These are phyloP conservation scores for Ochropacha duplaris DNA, from an alignment of 2,888 invertebrate genomes.

Conservation along the genomic window DNA sequence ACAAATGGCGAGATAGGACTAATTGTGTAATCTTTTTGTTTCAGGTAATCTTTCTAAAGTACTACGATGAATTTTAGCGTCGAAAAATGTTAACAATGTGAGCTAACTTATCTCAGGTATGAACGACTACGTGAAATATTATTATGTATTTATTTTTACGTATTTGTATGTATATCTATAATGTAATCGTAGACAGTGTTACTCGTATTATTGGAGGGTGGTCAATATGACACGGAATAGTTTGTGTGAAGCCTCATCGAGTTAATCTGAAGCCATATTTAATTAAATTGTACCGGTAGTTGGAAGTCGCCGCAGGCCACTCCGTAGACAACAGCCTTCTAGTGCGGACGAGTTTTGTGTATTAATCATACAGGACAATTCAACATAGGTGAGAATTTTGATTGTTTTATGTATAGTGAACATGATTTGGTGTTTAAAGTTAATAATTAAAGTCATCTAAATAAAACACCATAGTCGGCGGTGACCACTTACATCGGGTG, in stretches of 20 bases:
- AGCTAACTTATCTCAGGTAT: neutral
- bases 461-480: neutral
- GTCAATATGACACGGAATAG: conserved; percentile 75
- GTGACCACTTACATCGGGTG: neutral
- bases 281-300: conserved; percentile 77
- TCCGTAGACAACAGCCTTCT: conserved; percentile 54
- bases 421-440: too few species aligned
- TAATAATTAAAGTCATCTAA: too few species aligned
- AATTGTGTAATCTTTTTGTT: conserved; percentile 74
- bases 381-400: conserved; percentile 36
- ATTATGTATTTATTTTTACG: conserved; percentile 21
- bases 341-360: conserved; percentile 50
- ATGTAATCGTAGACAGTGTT: conserved; percentile 16
- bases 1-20: conserved; percentile 66
- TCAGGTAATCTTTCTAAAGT: conserved; percentile 63
- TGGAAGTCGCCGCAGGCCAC: conserved; percentile 58
- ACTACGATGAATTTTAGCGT: conserved; percentile 31
- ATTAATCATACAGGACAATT: conserved; percentile 14
- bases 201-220: conserved; percentile 44
- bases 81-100: conserved; percentile 17
- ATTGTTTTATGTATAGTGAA: conserved; percentile 2
- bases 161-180: conserved; percentile 21
- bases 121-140: conserved; percentile 14
- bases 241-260: conserved; percentile 72
- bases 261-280: conserved; percentile 82